Conservation (phyloP, 2,113 vertebrate species). For the Theristicus caerulescens region DNA sequence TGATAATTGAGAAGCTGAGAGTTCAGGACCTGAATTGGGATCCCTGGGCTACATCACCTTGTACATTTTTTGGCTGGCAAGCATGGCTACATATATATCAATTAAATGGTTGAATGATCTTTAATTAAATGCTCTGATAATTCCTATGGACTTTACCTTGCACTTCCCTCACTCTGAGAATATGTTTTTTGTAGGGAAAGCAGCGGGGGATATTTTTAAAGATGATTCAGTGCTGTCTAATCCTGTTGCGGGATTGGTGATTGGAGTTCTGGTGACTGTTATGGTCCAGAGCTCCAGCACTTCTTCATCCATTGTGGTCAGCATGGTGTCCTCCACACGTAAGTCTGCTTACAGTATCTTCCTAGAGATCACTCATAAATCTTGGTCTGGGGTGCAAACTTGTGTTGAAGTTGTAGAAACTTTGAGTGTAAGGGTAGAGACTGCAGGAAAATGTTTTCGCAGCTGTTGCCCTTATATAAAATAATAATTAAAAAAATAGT, state of each 20-base stretch:
- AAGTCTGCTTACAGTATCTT: slow-evolving; percentile 60
- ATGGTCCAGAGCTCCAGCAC: slow-evolving; percentile 97
- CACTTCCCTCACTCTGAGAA: background rate
- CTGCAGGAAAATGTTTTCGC: background rate
- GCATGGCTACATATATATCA: background rate
- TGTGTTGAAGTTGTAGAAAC: background rate
- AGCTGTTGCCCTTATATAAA: background rate
- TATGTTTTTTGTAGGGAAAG: slow-evolving; percentile 80
- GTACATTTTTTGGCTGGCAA: background rate
- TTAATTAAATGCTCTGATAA: background rate
- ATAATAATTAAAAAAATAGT: background rate
- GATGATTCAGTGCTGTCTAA: slow-evolving; percentile 89
- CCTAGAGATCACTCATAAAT: background rate
- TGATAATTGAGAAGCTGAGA: background rate
- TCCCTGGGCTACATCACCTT: background rate
- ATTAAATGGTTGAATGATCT: background rate
- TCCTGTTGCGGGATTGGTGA: slow-evolving; percentile 91
- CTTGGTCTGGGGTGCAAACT: background rate
- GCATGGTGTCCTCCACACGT: slow-evolving; percentile 96
- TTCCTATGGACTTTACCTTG: background rate
- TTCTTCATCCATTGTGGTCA: slow-evolving; percentile 94
- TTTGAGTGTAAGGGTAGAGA: background rate
- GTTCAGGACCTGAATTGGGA: background rate
- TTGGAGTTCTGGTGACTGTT: slow-evolving; percentile 93
- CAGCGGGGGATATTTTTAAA: slow-evolving; percentile 93